Evolutionary conservation across 2,797 vertebrate species (phyloP), one percentile per base, ranked within the genome.

Genomic region (Pangasius mekongensis): DNA sequence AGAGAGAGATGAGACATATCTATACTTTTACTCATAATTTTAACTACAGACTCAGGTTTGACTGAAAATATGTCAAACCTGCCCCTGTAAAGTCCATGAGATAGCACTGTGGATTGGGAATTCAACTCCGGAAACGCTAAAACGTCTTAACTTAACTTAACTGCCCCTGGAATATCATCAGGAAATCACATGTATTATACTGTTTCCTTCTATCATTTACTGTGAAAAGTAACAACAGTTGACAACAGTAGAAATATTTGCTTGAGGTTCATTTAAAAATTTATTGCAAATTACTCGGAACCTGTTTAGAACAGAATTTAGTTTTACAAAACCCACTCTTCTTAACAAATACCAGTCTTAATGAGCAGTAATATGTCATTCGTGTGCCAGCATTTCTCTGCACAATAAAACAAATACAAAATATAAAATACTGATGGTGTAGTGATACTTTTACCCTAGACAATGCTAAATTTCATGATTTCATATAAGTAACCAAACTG

Each of bases 171-270:
- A 71, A 30, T 84, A 83, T 83, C 52, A 36, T 83, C 58, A 83
- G 81, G 81, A 83, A 83, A 83, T 83, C 81, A 83, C 60, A 64
- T 83, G 60, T 18, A n/a, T 14, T n/a, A n/a, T 47, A 43, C 7
- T 39, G 24, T 47, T 83, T 83, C 81, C 81, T 83, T 83, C 47
- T 30, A 83, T 83, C 64, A 83, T 64, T 64, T 43, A 18, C 27
- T 64, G 18, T 24, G 52, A 60, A 43, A 83, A 33, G 77, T 36
- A 10, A 39, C 10, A 43, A 16, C 24, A 64, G 36, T 62, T 14
- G 7, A 18, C 60, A 83, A 82, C 13, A 60, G 33, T 8, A 27
- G 14, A 43, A 47, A 64, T n/a, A 16, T 64, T 62, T 43, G 58
- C 24, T 62, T 10, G 20, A 22, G 11, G 16, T 33, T 4, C 0